Base-by-base conservation (phyloP, 1,140 invertebrate species). In the Cotesia vestalis region DNA sequence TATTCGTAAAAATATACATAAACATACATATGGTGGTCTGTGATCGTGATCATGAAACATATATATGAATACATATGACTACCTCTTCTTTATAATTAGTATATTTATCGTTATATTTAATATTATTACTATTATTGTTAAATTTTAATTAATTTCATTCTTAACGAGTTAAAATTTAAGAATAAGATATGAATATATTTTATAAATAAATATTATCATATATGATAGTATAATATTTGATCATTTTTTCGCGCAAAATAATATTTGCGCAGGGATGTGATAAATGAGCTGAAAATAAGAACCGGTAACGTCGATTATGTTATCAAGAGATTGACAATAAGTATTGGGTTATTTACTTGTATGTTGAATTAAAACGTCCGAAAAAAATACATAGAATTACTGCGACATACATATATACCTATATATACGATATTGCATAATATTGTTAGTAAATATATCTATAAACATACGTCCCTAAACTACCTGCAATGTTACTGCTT, bases 291-390 rank as follows among this genome's bases (percentile, higher is more conserved):
- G 14, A 14, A 57, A 71, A 71, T 55, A 66, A 71, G 67, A 34
- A 55, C 76, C 66, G 73, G 62, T 74, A 66, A 72, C 71, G 69
- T 72, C 73, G 69, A 76, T 69, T 69, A 79, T 78, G 78, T 73
- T 75, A 77, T 67, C 77, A 59, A 79, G 77, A 76, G 76, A 70
- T 80, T 80, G 81, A 83, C 80, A 83, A 84, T 83, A 84, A 83
- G 76, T 74, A 72, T 78, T 79, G 71, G 62, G 72, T 79, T 79
- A 17, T 46, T 59, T 14, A 73, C 74, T 78, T 38, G 53, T 55
- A 66, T 60, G 17, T 74, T 70, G 20, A 71, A 53, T 27, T 38
- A 46, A 27, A 68, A 53, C 63, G 27, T 38, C 55, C 62, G 55
- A 46, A 62, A 72, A 72, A 61, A 66, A 52, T 67, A 70, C 51